phyloP scores from a whole-genome alignment of 2,113 vertebrate genomes.

The Sinocyclocheilus maitianheensis region DNA sequence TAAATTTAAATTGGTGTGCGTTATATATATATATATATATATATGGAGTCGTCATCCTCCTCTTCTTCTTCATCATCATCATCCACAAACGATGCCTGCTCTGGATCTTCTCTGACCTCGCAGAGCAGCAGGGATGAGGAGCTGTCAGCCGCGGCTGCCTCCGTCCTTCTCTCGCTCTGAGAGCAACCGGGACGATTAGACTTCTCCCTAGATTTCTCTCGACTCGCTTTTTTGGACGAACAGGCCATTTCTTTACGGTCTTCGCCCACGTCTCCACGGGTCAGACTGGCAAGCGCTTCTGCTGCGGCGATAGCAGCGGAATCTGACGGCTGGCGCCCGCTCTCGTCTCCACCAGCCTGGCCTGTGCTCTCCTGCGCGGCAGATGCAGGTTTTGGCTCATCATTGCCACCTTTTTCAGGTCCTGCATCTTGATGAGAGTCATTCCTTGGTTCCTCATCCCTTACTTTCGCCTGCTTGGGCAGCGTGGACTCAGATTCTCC shows the following conservation, averaged over 20 bases:
- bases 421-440: slow-evolving; percentile 48
- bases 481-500: slow-evolving; percentile 70
- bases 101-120: slow-evolving; percentile 61
- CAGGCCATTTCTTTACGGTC: slow-evolving; percentile 68
- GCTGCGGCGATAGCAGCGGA: slow-evolving; percentile 75
- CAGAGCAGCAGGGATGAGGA: slow-evolving; percentile 68
- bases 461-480: slow-evolving; percentile 74
- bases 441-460: slow-evolving; percentile 53
- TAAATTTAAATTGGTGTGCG: too few species aligned
- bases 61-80: neutral
- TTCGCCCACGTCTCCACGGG: slow-evolving; percentile 63
- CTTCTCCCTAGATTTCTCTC: slow-evolving; percentile 58
- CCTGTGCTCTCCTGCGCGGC: neutral
- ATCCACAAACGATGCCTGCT: slow-evolving; percentile 53
- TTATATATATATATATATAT: too few species aligned
- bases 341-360: slow-evolving; percentile 3
- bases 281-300: slow-evolving; percentile 75
- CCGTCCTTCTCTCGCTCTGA: slow-evolving; percentile 62
- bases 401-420: slow-evolving; percentile 27
- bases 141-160: slow-evolving; percentile 74
- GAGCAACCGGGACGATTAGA: slow-evolving; percentile 60
- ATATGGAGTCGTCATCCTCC: slow-evolving; percentile 66
- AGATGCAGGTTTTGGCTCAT: neutral
- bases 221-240: slow-evolving; percentile 68
- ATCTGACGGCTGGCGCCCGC: slow-evolving; percentile 66